Evolutionary conservation across 92 coral and sea anemone genomes (phyloP).

Genomic region (Diadumene lineata): DNA sequence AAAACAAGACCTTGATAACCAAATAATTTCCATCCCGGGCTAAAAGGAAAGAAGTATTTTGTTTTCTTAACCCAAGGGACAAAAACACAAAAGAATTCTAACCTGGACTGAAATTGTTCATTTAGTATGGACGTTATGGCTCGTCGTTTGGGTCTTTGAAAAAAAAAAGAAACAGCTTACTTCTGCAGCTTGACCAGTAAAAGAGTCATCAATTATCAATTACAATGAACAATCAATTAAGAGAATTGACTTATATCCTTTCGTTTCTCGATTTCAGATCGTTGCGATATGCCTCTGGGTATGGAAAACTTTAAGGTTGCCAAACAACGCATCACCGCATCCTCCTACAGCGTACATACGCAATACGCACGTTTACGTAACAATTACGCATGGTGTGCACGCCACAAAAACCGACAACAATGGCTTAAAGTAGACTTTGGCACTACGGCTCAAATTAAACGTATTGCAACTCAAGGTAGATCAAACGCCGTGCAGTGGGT

Average conservation of each 20-base stretch:
- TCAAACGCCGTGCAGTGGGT: conserved; percentile 80
- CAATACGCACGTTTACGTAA: conserved; percentile 66
- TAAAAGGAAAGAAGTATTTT: too few relatives aligned
- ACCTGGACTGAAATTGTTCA: too few relatives aligned
- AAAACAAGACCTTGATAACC: too few relatives aligned
- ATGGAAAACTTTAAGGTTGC: conserved; percentile 64
- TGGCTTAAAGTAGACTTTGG: conserved; percentile 88
- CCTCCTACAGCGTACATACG: conserved; percentile 62
- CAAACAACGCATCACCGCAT: conserved; percentile 65
- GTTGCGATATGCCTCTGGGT: conserved; percentile 93
- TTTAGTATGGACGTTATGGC: too few relatives aligned
- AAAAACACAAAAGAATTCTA: too few relatives aligned
- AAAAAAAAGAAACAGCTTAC: too few relatives aligned
- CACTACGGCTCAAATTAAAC: conserved; percentile 53
- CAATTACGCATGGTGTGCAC: conserved; percentile 83
- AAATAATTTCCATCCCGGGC: too few relatives aligned
- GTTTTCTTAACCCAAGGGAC: too few relatives aligned
- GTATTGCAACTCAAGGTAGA: conserved; percentile 77
- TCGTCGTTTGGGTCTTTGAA: too few relatives aligned
- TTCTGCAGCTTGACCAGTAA: too few relatives aligned
- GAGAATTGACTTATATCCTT: background rate
- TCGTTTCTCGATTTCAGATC: conserved; percentile 36
- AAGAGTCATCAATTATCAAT: too few relatives aligned
- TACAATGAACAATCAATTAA: too few relatives aligned
- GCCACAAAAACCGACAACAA: conserved; percentile 53